Evolutionary conservation across 2,113 vertebrate species (phyloP).

Genomic region (Myrmecobius fasciatus): DNA sequence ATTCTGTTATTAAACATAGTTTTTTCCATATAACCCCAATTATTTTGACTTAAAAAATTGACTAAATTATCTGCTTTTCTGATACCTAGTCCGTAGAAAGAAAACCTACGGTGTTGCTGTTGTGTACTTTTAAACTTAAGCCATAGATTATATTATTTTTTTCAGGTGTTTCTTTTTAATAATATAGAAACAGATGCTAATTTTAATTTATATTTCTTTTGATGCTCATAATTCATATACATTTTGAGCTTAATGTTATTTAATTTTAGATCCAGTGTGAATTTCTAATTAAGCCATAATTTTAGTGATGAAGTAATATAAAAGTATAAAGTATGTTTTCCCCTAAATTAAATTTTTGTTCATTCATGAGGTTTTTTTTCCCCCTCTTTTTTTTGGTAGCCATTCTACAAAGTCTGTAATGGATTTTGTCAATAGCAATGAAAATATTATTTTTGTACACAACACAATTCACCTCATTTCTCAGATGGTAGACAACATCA

Average conservation of each 20-base stretch:
- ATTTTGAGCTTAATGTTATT: background rate
- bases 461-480: constrained; percentile 99
- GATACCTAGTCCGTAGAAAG: background rate
- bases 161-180: background rate
- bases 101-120: background rate
- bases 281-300: background rate
- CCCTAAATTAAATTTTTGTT: constrained; percentile 48
- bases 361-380: constrained; percentile 58
- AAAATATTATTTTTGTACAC: constrained; percentile 99
- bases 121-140: background rate
- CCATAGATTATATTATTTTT: background rate
- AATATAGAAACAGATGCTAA: background rate
- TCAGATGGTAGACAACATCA: constrained; percentile 99
- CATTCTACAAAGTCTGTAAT: constrained; percentile 99
- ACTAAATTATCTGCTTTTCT: background rate
- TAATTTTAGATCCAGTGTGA: background rate
- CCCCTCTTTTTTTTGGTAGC: constrained; percentile 84
- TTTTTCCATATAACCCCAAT: background rate
- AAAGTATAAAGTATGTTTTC: background rate
- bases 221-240: background rate
- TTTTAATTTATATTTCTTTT: background rate
- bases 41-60: background rate
- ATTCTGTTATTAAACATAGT: background rate
- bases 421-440: constrained; percentile 99
- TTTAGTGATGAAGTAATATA: background rate